A percentile compares a stretch with the other conserved stretches of the same genome.
These are phyloP conservation scores for Drosophila micromelanica DNA, from an alignment of 1,140 invertebrate genomes.

Conservation along the genomic window DNA sequence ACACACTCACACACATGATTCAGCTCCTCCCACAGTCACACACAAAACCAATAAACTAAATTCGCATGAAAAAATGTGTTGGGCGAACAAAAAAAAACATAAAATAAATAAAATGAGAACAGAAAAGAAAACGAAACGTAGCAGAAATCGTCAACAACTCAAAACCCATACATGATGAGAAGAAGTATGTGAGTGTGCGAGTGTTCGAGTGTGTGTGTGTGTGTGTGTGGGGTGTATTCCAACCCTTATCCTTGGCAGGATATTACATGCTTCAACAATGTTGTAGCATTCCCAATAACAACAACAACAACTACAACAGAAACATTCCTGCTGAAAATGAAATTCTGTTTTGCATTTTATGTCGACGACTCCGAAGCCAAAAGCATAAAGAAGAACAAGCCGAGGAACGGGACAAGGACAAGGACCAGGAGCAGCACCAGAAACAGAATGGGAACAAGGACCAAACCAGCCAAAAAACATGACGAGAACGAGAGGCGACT, in stretches of 20 bases:
- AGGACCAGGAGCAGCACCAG: not conserved
- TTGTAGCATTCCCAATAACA: constrained; percentile 82
- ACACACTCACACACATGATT: constrained; percentile 19
- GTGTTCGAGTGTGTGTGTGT: constrained; percentile 15
- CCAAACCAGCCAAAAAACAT: constrained; percentile 34
- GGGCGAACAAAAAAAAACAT: constrained; percentile 20
- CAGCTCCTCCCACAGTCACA: constrained; percentile 62
- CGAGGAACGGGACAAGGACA: constrained; percentile 26
- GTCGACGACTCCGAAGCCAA: constrained; percentile 80
- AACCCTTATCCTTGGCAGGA: constrained; percentile 82
- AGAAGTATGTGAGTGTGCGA: constrained; percentile 30
- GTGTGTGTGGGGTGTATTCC: constrained; percentile 59
- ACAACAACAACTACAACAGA: constrained; percentile 25
- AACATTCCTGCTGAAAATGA: constrained; percentile 81
- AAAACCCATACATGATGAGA: constrained; percentile 53
- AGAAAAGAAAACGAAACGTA: constrained; percentile 50
- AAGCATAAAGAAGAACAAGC: constrained; percentile 59
- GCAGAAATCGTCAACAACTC: constrained; percentile 77
- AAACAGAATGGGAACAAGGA: constrained; percentile 18
- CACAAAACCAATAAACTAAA: constrained; percentile 82
- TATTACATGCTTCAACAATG: constrained; percentile 83
- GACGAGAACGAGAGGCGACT: constrained; percentile 42
- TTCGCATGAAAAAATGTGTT: constrained; percentile 68
- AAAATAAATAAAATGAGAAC: constrained; percentile 27
- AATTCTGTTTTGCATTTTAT: constrained; percentile 83